Conservation (phyloP, 2,888 invertebrate species). For the Trisateles emortualis region DNA sequence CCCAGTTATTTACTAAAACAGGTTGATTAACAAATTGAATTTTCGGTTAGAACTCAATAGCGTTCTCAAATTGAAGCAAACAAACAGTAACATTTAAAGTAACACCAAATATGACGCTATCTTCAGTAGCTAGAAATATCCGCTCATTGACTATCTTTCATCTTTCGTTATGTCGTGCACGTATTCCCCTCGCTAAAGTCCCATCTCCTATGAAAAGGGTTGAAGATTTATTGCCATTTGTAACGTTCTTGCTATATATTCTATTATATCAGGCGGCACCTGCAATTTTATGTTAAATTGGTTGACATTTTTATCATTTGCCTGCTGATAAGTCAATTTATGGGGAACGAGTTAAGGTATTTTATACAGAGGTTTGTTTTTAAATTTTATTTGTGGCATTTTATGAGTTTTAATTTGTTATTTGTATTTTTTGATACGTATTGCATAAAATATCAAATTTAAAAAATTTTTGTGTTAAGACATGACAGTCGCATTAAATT, state of each 20-base stretch:
- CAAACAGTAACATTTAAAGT: neutral
- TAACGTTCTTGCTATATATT: conserved; percentile 45
- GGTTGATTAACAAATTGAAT: too few relatives aligned
- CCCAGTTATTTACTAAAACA: too few relatives aligned
- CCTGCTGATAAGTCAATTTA: conserved; percentile 48
- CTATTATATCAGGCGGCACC: conserved; percentile 52
- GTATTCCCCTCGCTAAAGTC: conserved; percentile 38
- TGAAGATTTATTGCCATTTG: conserved; percentile 57
- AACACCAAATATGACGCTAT: conserved; percentile 30
- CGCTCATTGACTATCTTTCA: conserved; percentile 30
- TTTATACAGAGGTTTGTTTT: conserved; percentile 22
- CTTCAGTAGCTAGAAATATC: conserved; percentile 30
- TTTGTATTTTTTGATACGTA: too few relatives aligned
- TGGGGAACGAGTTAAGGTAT: conserved; percentile 36
- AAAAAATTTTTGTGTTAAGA: too few relatives aligned
- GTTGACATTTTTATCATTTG: conserved; percentile 49
- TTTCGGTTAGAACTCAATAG: too few relatives aligned
- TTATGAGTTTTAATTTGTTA: too few relatives aligned
- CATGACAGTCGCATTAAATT: too few relatives aligned
- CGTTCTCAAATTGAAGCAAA: too few relatives aligned
- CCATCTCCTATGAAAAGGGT: conserved; percentile 58
- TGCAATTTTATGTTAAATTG: conserved; percentile 53
- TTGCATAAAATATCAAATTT: too few relatives aligned
- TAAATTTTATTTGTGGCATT: too few relatives aligned
- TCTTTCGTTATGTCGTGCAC: conserved; percentile 41